Base-by-base conservation (phyloP, 2,888 invertebrate genomes). In the Gasteruption jaculator region DNA sequence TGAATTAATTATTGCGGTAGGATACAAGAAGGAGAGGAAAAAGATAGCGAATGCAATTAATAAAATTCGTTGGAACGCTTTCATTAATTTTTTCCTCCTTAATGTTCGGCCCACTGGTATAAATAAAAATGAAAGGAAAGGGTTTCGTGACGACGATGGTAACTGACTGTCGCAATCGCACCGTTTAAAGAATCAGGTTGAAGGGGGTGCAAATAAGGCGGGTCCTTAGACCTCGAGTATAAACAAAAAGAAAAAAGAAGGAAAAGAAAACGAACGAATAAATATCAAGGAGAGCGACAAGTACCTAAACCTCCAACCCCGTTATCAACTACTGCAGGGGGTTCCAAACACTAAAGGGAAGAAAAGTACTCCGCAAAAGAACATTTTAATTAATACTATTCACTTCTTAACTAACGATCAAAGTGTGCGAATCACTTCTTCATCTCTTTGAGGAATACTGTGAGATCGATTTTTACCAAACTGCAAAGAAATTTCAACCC, bases 321-420 rank as follows among this genome's bases (percentile, higher is more conserved):
- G n/a, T n/a, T n/a, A n/a, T n/a, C n/a, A n/a, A n/a, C n/a, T n/a
- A n/a, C n/a, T n/a, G 30, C 10, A 19, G n/a, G 26, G 38, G 44
- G 34, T 37, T 41, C 38, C 35, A 34, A 43, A 43, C 29, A 31
- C 32, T 12, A 31, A 16, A 15, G 43, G 41, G 38, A 48, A 41
- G 47, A 49, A 46, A 49, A 46, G 48, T 46, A 47, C 56, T 40
- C 56, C 55, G 59, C 58, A 53, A 65, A 64, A 62, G 63, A 61
- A 62, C 64, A 61, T 65, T 68, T 68, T 68, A 67, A 69, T 70
- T 70, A 70, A 68, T 64, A 68, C 66, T 65, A 68, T 67, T 68
- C 62, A 61, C 65, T 68, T 61, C 62, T 62, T 61, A 60, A 60
- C 58, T 57, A 56, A 64, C 61, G 63, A 66, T 67, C 67, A 65